Evolutionary conservation across 1,140 invertebrate species (phyloP).

Genomic region (Phymorhynchus buccinoides): DNA sequence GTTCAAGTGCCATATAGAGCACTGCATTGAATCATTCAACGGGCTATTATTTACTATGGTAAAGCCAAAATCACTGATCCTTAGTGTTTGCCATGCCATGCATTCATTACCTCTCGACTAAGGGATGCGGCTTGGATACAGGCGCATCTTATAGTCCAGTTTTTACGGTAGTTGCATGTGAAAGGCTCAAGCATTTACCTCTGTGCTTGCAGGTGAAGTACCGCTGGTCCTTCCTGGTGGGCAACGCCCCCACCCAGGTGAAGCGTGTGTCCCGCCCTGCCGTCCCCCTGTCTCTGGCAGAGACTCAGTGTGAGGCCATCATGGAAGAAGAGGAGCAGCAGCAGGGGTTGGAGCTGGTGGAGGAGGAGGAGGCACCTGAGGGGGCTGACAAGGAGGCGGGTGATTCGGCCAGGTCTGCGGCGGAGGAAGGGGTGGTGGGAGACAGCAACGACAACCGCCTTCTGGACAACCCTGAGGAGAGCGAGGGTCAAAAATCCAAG

Average conservation of each 20-base stretch:
- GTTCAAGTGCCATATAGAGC: no score
- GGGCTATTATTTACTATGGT: no score
- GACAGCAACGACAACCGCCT: conserved; percentile 19
- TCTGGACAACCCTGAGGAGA: neutral
- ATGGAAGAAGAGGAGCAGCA: conserved; percentile 27
- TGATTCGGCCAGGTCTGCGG: conserved; percentile 22
- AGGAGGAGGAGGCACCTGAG: conserved; percentile 38
- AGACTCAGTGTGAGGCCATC: neutral
- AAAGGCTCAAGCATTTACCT: neutral
- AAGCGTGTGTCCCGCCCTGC: conserved; percentile 31
- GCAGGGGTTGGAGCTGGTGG: conserved; percentile 9
- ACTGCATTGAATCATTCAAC: no score
- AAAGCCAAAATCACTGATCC: no score
- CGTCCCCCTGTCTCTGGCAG: neutral
- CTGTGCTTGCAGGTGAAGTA: conserved; percentile 52
- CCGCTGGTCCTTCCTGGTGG: conserved; percentile 71
- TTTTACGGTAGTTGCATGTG: no score
- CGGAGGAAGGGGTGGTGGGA: conserved; percentile 39
- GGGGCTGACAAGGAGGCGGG: conserved; percentile 47
- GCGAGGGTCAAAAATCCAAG: neutral
- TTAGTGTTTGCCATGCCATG: no score
- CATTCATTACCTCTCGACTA: no score
- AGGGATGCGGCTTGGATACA: no score
- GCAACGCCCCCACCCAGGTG: conserved; percentile 62
- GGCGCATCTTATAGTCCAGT: no score